A percentile compares a stretch with the other conserved stretches of the same genome.
These are phyloP conservation scores for Ennomos quercinarius DNA, from an alignment of 2,888 invertebrate species.

Conservation along the genomic window DNA sequence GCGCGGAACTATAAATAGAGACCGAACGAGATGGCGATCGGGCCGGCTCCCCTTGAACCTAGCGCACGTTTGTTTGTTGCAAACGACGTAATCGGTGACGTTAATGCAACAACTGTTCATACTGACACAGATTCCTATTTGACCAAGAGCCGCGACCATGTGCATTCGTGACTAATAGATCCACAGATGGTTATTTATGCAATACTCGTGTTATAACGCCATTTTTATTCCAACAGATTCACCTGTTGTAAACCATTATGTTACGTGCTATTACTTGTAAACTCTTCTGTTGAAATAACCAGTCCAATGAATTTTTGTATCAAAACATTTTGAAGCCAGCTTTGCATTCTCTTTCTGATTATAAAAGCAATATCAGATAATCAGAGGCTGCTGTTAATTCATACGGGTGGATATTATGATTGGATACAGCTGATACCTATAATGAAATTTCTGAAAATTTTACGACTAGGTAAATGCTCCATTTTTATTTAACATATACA, in stretches of 20 bases:
- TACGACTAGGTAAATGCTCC: constrained; percentile 5
- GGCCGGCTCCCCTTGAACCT: constrained; percentile 84
- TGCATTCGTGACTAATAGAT: constrained; percentile 67
- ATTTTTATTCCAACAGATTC: constrained; percentile 48
- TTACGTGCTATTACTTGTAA: constrained; percentile 19
- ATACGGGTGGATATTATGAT: constrained; percentile 22
- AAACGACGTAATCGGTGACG: constrained; percentile 76
- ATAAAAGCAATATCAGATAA: constrained; percentile 20
- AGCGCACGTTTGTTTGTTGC: constrained; percentile 60
- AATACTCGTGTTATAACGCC: constrained; percentile 49
- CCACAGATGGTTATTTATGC: constrained; percentile 65
- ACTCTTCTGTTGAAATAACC: constrained; percentile 3
- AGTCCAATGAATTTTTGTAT: background rate
- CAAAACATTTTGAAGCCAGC: constrained; percentile 4
- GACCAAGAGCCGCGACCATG: constrained; percentile 76
- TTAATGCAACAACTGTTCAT: constrained; percentile 73
- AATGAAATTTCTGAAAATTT: constrained; percentile 25
- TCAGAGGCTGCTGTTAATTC: constrained; percentile 18
- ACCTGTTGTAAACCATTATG: constrained; percentile 45
- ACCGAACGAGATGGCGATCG: constrained; percentile 76
- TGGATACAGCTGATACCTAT: constrained; percentile 30
- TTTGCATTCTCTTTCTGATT: constrained; percentile 9
- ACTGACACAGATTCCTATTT: constrained; percentile 82
- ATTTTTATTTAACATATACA: background rate
- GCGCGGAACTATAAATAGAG: constrained; percentile 81